Evolutionary conservation across 2,888 invertebrate genomes (phyloP).

Genomic region (Pasiphila rectangulata): DNA sequence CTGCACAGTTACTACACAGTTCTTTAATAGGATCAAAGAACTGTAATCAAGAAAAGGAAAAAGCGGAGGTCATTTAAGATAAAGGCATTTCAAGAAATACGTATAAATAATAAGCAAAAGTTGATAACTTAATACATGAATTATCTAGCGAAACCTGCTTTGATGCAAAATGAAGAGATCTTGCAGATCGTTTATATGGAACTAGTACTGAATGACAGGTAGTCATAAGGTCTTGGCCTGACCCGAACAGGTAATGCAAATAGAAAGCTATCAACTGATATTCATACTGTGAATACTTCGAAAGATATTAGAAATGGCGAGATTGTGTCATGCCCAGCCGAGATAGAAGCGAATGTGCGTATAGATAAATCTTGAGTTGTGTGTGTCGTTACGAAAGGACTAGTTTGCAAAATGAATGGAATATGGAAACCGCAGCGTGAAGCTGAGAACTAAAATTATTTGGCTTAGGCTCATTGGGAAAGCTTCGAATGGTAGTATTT

Average conservation of each 20-base stretch:
- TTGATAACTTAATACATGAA: background rate
- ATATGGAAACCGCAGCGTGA: slow-evolving; percentile 2
- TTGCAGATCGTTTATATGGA: slow-evolving; percentile 14
- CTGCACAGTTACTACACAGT: too few relatives aligned
- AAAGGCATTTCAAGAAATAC: background rate
- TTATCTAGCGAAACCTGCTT: slow-evolving; percentile 11
- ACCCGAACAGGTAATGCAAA: slow-evolving; percentile 44
- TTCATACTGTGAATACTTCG: slow-evolving; percentile 12
- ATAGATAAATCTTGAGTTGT: slow-evolving; percentile 1
- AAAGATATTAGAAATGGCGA: slow-evolving; percentile 16
- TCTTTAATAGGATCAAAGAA: too few relatives aligned
- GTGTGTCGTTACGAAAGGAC: slow-evolving; percentile 3
- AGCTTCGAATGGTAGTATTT: slow-evolving; percentile 13
- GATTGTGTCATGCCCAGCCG: slow-evolving; percentile 19
- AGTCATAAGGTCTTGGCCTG: slow-evolving; percentile 45
- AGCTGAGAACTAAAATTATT: slow-evolving; percentile 6
- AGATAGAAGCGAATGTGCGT: slow-evolving; percentile 9
- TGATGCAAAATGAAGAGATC: slow-evolving; percentile 21
- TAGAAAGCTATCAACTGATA: slow-evolving; percentile 40
- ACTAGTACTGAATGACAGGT: slow-evolving; percentile 40
- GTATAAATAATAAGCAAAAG: background rate
- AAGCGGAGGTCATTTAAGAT: background rate
- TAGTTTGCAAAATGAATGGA: slow-evolving; percentile 18
- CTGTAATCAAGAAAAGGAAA: too few relatives aligned
- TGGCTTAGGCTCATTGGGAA: slow-evolving; percentile 12